Evolutionary conservation across 1,140 invertebrate genomes (phyloP).

Genomic region (Caenorhabditis latens): DNA sequence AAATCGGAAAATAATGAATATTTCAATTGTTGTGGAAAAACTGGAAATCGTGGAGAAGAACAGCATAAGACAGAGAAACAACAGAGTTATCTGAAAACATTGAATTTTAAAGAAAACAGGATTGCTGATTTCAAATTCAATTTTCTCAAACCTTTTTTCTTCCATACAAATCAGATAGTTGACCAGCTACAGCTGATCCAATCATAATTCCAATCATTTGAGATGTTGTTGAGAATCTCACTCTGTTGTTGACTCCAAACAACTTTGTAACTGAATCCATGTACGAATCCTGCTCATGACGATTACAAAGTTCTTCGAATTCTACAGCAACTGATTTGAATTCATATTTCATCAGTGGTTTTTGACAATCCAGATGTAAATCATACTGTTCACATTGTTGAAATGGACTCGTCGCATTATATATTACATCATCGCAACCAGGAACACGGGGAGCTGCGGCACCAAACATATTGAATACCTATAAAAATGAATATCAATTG

Average conservation of each 20-base stretch:
- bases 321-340: slow-evolving; percentile 56
- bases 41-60: slow-evolving; percentile 54
- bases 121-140: neutral
- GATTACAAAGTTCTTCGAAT: slow-evolving; percentile 56
- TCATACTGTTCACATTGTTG: slow-evolving; percentile 57
- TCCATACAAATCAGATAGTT: slow-evolving; percentile 61
- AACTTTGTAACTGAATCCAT: slow-evolving; percentile 33
- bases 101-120: too few relatives aligned
- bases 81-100: slow-evolving; percentile 36
- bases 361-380: slow-evolving; percentile 32
- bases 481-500: neutral
- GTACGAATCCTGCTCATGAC: slow-evolving; percentile 40
- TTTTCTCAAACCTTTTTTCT: slow-evolving; percentile 51
- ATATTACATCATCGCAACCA: slow-evolving; percentile 54
- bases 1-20: slow-evolving; percentile 58
- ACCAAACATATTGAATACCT: slow-evolving; percentile 63
- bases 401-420: slow-evolving; percentile 55
- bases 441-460: slow-evolving; percentile 47
- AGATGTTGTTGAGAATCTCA: slow-evolving; percentile 55
- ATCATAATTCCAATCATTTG: slow-evolving; percentile 63
- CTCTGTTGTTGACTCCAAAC: slow-evolving; percentile 49
- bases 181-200: slow-evolving; percentile 51
- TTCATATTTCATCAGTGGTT: slow-evolving; percentile 49
- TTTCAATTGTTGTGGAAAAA: slow-evolving; percentile 54
- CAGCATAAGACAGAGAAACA: slow-evolving; percentile 51